A percentile compares a stretch with the other conserved stretches of the same genome.
Evolutionary conservation across 2,113 vertebrate genomes (phyloP).

Genomic region (Campylomormyrus tamandua): DNA sequence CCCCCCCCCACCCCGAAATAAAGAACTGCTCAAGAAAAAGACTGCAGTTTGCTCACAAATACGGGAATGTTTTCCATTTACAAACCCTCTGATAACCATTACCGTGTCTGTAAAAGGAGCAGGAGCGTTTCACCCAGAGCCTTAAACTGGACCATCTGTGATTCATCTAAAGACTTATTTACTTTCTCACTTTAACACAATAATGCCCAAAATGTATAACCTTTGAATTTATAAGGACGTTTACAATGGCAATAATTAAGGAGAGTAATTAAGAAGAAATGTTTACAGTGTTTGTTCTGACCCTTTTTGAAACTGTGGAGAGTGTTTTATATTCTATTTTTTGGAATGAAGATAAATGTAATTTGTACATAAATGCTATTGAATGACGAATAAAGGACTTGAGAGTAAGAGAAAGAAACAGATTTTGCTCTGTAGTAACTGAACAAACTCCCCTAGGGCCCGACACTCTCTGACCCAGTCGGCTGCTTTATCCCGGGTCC

Average conservation of each 20-base stretch:
- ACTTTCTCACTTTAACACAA: conserved; percentile 1
- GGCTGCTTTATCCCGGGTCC: background rate
- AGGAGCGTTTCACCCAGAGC: conserved; percentile 41
- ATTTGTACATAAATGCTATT: conserved; percentile 60
- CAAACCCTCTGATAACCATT: conserved; percentile 11
- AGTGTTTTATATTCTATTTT: conserved; percentile 60
- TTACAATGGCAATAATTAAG: conserved; percentile 47
- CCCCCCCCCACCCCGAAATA: conserved; percentile 10
- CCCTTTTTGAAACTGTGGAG: conserved; percentile 42
- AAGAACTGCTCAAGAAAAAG: conserved; percentile 30
- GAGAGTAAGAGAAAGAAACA: conserved; percentile 21
- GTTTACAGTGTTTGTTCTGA: conserved; percentile 55
- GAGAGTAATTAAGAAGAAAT: conserved; percentile 49
- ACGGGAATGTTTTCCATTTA: conserved; percentile 30
- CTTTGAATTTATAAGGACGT: conserved; percentile 38
- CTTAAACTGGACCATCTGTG: conserved; percentile 21
- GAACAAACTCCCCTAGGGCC: background rate
- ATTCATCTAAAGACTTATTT: conserved; percentile 2
- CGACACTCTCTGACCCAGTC: background rate
- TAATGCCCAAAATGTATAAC: conserved; percentile 29
- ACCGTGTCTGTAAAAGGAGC: background rate
- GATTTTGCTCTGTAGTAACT: background rate
- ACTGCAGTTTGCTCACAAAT: conserved; percentile 23
- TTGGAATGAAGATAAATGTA: conserved; percentile 54
- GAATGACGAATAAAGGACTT: conserved; percentile 37